phyloP scores from a whole-genome alignment of 2,113 vertebrate species.

The Labeo catla region DNA sequence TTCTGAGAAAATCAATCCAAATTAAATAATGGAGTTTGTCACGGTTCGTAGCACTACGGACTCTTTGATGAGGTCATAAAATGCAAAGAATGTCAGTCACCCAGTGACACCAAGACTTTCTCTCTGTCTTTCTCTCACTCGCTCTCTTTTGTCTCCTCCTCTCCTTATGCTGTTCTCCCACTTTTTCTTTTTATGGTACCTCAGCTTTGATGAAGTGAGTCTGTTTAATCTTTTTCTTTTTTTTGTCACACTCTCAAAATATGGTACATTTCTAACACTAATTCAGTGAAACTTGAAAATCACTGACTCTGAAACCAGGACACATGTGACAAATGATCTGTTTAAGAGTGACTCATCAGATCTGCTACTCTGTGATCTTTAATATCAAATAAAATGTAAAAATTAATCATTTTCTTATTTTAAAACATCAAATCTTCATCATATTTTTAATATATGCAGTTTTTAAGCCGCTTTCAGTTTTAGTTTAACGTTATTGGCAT shows the following conservation, averaged over 20 bases:
- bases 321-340: not conserved
- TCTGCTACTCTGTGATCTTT: not conserved
- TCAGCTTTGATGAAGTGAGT: conserved; percentile 35
- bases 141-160: conserved; percentile 24
- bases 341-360: not conserved
- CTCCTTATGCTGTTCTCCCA: conserved; percentile 12
- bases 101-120: conserved; percentile 2
- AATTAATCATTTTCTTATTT: not conserved
- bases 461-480: not conserved
- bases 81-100: conserved; percentile 22
- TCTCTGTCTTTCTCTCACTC: conserved; percentile 11
- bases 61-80: conserved; percentile 38
- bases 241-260: not conserved
- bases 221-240: not conserved
- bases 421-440: not conserved
- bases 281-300: not conserved
- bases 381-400: not conserved
- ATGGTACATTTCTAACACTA: not conserved
- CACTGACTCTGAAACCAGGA: not conserved
- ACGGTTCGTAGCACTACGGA: conserved; percentile 1
- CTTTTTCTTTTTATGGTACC: conserved; percentile 24
- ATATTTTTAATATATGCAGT: not conserved
- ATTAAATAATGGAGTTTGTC: conserved; percentile 16
- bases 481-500: too few species aligned
- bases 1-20: conserved; percentile 27